phyloP scores from a whole-genome alignment of 1,140 invertebrate genomes.

The Lasaia peninsularis region DNA sequence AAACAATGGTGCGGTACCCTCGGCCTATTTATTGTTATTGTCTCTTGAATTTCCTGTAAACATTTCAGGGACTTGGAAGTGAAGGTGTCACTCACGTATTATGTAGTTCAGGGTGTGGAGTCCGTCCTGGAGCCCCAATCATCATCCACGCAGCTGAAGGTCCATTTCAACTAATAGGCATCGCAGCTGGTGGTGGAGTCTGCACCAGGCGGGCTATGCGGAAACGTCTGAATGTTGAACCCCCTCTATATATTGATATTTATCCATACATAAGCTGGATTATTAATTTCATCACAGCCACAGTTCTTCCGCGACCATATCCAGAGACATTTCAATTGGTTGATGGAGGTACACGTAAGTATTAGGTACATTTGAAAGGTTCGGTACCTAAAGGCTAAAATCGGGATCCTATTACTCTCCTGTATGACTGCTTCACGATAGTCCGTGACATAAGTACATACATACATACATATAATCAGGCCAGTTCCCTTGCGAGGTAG shows the following conservation, averaged over 20 bases:
- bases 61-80: conserved; percentile 43
- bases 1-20: no score
- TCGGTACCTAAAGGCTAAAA: no score
- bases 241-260: conserved; percentile 57
- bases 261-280: conserved; percentile 58
- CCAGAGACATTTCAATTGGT: conserved; percentile 45
- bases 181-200: conserved; percentile 45
- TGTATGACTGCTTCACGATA: no score
- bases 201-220: conserved; percentile 43
- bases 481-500: no score
- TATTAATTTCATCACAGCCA: conserved; percentile 50
- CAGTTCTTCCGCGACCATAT: conserved; percentile 46
- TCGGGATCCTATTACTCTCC: no score
- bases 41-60: background rate
- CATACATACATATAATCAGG: no score
- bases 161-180: conserved; percentile 50
- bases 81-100: conserved; percentile 55
- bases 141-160: conserved; percentile 45
- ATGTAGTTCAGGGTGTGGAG: conserved; percentile 56
- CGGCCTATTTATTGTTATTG: no score
- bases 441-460: no score
- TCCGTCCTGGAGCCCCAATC: conserved; percentile 53
- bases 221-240: conserved; percentile 44
- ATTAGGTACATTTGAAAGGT: no score
- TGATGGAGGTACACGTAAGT: conserved; percentile 43